Percentiles rank a stretch among this genome's conserved stretches.
Conservation (phyloP, 2,797 vertebrate species). For the Microctenopoma stevenorrisi region DNA sequence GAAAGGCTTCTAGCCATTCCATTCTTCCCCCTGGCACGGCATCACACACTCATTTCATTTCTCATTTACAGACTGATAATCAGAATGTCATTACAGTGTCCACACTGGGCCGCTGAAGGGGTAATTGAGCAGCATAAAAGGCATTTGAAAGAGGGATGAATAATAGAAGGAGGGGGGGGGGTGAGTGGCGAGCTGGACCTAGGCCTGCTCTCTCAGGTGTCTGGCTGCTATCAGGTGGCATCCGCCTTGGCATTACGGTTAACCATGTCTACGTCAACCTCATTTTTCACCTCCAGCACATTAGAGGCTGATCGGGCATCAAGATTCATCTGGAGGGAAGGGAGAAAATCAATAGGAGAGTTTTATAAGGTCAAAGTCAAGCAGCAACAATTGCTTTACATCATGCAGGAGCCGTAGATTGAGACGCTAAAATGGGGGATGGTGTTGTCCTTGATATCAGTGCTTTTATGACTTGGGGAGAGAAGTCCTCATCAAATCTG, state of each 20-base stretch:
- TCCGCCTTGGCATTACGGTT: conserved; percentile 72
- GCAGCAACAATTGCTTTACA: conserved; percentile 75
- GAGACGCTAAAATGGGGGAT: conserved; percentile 55
- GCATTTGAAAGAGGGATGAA: conserved; percentile 83
- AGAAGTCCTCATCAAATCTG: conserved; percentile 36
- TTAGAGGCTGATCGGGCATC: conserved; percentile 64
- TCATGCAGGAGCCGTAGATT: conserved; percentile 59
- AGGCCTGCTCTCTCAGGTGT: conserved; percentile 81
- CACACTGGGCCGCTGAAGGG: conserved; percentile 89
- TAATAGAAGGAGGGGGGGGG: conserved; percentile 77
- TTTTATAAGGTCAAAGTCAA: conserved; percentile 78
- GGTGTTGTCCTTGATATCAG: conserved; percentile 63
- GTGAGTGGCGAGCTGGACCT: conserved; percentile 69
- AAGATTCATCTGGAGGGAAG: conserved; percentile 60
- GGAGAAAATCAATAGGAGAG: conserved; percentile 73
- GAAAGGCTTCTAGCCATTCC: conserved; percentile 84
- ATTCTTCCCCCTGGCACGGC: conserved; percentile 88
- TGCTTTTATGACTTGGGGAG: conserved; percentile 26
- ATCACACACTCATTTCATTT: conserved; percentile 95
- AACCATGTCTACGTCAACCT: conserved; percentile 75
- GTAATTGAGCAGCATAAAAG: conserved; percentile 94
- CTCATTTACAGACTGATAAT: conserved; percentile 99
- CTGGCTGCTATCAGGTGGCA: conserved; percentile 80
- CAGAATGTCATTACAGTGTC: conserved; percentile 97
- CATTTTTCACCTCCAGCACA: conserved; percentile 69